Evolutionary conservation across 2,113 vertebrate species (phyloP).

Genomic region (Toxotes jaculatrix): DNA sequence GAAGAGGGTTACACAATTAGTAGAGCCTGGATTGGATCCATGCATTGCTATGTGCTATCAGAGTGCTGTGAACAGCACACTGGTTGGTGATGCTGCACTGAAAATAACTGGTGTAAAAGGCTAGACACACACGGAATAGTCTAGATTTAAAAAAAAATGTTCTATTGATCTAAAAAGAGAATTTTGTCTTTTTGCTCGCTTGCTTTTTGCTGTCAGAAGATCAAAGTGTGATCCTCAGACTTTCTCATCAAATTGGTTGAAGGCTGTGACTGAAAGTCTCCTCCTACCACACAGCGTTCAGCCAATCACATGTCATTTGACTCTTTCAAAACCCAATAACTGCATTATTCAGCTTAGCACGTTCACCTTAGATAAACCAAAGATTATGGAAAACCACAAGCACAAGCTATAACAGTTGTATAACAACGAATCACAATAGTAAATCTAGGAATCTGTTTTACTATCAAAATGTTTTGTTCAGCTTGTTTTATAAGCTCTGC

Average conservation of each 20-base stretch:
- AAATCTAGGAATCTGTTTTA: not conserved
- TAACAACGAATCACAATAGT: too few relatives aligned
- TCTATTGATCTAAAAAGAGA: not conserved
- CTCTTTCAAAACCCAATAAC: constrained; percentile 17
- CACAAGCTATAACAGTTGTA: too few relatives aligned
- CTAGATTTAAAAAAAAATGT: not conserved
- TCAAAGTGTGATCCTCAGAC: not conserved
- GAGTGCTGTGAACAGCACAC: constrained; percentile 5
- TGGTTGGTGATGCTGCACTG: constrained; percentile 5
- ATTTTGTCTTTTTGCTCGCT: not conserved
- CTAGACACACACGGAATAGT: not conserved
- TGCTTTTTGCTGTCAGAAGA: not conserved
- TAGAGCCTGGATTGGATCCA: constrained; percentile 51
- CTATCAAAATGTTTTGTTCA: not conserved
- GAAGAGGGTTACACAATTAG: constrained; percentile 66
- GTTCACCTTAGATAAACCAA: constrained; percentile 2
- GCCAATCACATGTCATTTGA: constrained; percentile 1
- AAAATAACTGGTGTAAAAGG: not conserved
- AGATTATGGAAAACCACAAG: not conserved
- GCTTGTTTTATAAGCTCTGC: not conserved
- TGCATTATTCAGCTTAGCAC: not conserved
- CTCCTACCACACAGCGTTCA: constrained; percentile 21
- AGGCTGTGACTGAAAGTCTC: constrained; percentile 5
- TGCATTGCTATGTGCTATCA: constrained; percentile 28
- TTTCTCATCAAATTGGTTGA: constrained; percentile 29